Percentiles rank a stretch among this genome's conserved stretches.
These are phyloP conservation scores for Ophion obscuratus DNA, from an alignment of 2,888 invertebrate species.

Conservation along the genomic window DNA sequence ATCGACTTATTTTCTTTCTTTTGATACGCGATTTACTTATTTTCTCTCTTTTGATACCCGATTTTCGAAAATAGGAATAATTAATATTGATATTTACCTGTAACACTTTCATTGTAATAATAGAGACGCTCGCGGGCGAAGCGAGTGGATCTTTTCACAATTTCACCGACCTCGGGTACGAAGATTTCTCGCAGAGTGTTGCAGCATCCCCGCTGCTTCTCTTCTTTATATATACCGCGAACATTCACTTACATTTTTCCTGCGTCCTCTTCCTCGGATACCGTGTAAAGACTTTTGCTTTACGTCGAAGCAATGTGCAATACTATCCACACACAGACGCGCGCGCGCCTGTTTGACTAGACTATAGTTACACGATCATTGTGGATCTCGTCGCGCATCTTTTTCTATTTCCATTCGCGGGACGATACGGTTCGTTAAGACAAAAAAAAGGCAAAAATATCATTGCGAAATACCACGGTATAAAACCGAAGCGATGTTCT, in stretches of 20 bases:
- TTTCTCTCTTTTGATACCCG: neutral
- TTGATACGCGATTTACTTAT: no score
- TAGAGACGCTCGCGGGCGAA: slow-evolving; percentile 34
- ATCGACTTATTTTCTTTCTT: neutral
- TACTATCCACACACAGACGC: neutral
- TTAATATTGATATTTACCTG: slow-evolving; percentile 48
- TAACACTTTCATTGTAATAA: slow-evolving; percentile 59
- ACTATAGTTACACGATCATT: no score
- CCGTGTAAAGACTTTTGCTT: slow-evolving; percentile 64
- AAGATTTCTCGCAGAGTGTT: slow-evolving; percentile 67
- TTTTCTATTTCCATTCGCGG: slow-evolving; percentile 23
- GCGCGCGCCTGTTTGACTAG: no score
- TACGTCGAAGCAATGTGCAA: slow-evolving; percentile 65
- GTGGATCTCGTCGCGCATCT: neutral
- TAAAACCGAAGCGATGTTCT: no score
- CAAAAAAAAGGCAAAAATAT: no score
- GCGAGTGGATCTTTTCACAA: slow-evolving; percentile 66
- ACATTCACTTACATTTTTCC: slow-evolving; percentile 78
- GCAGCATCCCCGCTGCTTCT: slow-evolving; percentile 72
- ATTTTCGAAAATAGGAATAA: neutral
- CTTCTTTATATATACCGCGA: slow-evolving; percentile 76
- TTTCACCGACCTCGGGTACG: slow-evolving; percentile 69
- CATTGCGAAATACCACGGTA: no score
- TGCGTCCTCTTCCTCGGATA: slow-evolving; percentile 65
- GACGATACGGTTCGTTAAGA: no score